A percentile compares a stretch with the other conserved stretches of the same genome.
phyloP scores from a whole-genome alignment of 1,140 invertebrate species.

The Antheraea pernyi region DNA sequence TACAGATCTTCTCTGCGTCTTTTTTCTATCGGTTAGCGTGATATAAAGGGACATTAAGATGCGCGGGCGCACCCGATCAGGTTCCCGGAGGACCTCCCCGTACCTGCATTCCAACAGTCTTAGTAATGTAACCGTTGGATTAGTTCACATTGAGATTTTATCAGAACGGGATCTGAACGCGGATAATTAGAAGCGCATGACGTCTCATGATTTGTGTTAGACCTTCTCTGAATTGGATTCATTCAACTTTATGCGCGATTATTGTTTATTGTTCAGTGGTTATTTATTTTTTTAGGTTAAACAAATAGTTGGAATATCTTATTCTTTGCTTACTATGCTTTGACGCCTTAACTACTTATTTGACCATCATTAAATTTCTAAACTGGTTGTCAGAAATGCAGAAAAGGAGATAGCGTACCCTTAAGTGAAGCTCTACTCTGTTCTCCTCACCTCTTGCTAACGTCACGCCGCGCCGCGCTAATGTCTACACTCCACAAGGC shows the following conservation, averaged over 20 bases:
- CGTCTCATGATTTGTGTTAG: slow-evolving; percentile 49
- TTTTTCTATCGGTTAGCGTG: background rate
- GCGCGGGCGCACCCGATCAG: background rate
- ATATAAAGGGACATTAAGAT: background rate
- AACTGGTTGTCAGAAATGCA: too few relatives aligned
- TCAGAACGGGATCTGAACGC: slow-evolving; percentile 37
- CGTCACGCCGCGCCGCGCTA: too few relatives aligned
- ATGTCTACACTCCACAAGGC: too few relatives aligned
- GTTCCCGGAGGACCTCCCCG: slow-evolving; percentile 1
- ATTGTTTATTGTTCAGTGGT: background rate
- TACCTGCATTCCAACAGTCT: background rate
- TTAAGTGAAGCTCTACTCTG: too few relatives aligned
- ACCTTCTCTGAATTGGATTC: slow-evolving; percentile 51
- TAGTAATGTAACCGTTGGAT: slow-evolving; percentile 27
- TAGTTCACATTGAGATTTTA: slow-evolving; percentile 51
- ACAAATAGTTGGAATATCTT: background rate
- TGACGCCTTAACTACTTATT: too few relatives aligned
- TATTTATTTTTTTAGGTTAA: too few relatives aligned
- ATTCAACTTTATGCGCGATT: slow-evolving; percentile 12
- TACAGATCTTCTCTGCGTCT: background rate
- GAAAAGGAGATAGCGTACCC: too few relatives aligned
- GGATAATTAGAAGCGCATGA: slow-evolving; percentile 50
- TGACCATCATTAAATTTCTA: too few relatives aligned
- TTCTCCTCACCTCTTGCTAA: too few relatives aligned
- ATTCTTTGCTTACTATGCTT: background rate